Conservation (phyloP, 2,113 vertebrate genomes). For the Chaetops frenatus region DNA sequence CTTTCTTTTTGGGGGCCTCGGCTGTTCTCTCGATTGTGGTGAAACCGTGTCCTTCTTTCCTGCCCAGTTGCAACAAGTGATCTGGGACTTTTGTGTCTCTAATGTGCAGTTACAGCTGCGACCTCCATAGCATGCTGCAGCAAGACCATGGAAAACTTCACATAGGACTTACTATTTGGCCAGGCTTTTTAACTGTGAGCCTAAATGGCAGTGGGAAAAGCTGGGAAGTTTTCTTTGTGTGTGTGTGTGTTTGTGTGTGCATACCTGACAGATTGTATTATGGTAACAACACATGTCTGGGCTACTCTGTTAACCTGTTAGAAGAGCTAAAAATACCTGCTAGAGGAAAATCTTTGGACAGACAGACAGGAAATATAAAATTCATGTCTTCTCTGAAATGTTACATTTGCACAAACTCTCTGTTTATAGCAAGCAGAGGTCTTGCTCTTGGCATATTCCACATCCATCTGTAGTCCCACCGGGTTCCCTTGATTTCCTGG, state of each 20-base stretch:
- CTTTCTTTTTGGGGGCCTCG: too few species aligned
- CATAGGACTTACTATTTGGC: background rate
- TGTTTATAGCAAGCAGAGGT: background rate
- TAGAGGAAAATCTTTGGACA: background rate
- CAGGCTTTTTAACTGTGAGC: background rate
- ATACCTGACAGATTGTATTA: background rate
- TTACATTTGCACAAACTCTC: constrained; percentile 16
- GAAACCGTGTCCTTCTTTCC: too few species aligned
- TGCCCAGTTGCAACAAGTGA: too few species aligned
- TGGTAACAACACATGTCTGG: background rate
- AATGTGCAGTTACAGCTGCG: background rate
- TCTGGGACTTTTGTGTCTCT: background rate
- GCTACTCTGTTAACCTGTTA: background rate
- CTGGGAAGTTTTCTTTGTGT: background rate
- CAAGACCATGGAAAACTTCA: background rate
- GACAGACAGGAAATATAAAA: background rate
- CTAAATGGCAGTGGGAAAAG: background rate
- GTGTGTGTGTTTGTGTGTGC: too few species aligned
- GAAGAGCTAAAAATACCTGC: background rate
- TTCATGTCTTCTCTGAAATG: constrained; percentile 4
- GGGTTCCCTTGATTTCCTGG: background rate
- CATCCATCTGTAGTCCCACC: background rate
- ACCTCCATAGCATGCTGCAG: background rate
- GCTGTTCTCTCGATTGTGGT: too few species aligned
- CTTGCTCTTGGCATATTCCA: background rate